Evolutionary conservation across 2,888 invertebrate genomes (phyloP).

Genomic region (Thymelicus acteon): DNA sequence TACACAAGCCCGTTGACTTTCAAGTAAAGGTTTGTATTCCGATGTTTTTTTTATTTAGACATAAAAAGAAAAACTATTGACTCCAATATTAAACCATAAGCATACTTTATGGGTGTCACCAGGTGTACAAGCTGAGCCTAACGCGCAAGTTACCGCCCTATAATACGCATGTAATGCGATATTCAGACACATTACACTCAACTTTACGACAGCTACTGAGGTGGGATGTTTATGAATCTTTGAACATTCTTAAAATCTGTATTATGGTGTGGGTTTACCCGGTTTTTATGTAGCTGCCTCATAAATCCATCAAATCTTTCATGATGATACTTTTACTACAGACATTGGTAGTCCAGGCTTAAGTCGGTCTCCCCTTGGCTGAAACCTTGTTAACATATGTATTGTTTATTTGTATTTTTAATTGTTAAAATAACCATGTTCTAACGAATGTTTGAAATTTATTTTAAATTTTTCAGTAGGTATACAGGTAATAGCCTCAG

Average conservation of each 20-base stretch:
- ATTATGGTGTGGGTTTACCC: conserved; percentile 55
- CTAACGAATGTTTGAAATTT: too few relatives aligned
- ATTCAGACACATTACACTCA: conserved; percentile 72
- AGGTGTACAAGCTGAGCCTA: conserved; percentile 74
- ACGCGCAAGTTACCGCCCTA: conserved; percentile 68
- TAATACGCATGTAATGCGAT: conserved; percentile 68
- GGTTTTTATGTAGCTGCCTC: conserved; percentile 8
- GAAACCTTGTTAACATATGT: too few relatives aligned
- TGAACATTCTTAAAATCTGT: conserved; percentile 76
- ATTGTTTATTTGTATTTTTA: too few relatives aligned
- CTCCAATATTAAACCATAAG: conserved; percentile 62
- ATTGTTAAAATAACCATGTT: too few relatives aligned
- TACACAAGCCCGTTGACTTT: too few relatives aligned
- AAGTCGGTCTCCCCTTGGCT: neutral
- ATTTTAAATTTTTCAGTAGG: too few relatives aligned
- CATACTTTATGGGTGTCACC: conserved; percentile 65
- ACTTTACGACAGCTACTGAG: conserved; percentile 75
- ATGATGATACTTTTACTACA: conserved; percentile 4
- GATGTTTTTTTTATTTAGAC: neutral
- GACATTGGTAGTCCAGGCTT: neutral
- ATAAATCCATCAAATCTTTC: conserved; percentile 10
- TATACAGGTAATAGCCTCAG: too few relatives aligned
- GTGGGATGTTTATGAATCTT: conserved; percentile 78
- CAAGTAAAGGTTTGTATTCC: neutral
- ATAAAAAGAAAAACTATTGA: conserved; percentile 58